Evolutionary conservation across 2,888 invertebrate genomes (phyloP).

Genomic region (Heliothis peltigera): DNA sequence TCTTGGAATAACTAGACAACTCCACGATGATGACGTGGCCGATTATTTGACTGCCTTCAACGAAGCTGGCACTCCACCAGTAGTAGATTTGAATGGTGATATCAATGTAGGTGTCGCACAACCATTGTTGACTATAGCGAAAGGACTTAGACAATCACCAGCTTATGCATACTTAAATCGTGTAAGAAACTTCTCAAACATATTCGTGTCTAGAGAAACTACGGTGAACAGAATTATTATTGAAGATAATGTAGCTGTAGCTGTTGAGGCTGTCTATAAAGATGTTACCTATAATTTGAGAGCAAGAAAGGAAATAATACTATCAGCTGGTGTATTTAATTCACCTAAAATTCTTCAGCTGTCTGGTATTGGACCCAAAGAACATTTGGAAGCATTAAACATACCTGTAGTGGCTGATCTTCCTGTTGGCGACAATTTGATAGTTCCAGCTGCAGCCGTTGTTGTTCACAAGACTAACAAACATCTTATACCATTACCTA

Average conservation of each 20-base stretch:
- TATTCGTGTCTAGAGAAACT: constrained; percentile 44
- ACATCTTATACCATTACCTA: background rate
- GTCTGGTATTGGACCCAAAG: constrained; percentile 51
- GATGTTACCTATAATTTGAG: constrained; percentile 29
- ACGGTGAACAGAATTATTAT: constrained; percentile 43
- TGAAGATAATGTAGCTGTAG: constrained; percentile 34
- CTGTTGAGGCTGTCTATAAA: constrained; percentile 31
- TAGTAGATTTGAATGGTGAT: constrained; percentile 46
- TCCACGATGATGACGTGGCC: constrained; percentile 2
- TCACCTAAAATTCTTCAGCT: constrained; percentile 50
- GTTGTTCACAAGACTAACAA: constrained; percentile 27
- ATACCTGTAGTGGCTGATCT: constrained; percentile 41
- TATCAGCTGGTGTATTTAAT: constrained; percentile 46
- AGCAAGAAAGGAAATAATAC: constrained; percentile 49
- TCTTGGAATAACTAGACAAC: constrained; percentile 37
- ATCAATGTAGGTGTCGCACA: constrained; percentile 42
- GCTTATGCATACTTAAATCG: constrained; percentile 36
- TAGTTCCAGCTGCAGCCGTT: constrained; percentile 7
- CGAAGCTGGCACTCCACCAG: constrained; percentile 42
- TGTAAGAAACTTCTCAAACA: constrained; percentile 36
- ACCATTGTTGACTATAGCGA: constrained; percentile 29
- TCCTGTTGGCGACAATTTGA: constrained; percentile 50
- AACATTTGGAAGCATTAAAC: constrained; percentile 35
- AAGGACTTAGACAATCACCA: constrained; percentile 41
- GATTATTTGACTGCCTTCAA: constrained; percentile 41